Evolutionary conservation across 2,797 vertebrate species (phyloP).

Genomic region (Odontamblyopus rebecca): DNA sequence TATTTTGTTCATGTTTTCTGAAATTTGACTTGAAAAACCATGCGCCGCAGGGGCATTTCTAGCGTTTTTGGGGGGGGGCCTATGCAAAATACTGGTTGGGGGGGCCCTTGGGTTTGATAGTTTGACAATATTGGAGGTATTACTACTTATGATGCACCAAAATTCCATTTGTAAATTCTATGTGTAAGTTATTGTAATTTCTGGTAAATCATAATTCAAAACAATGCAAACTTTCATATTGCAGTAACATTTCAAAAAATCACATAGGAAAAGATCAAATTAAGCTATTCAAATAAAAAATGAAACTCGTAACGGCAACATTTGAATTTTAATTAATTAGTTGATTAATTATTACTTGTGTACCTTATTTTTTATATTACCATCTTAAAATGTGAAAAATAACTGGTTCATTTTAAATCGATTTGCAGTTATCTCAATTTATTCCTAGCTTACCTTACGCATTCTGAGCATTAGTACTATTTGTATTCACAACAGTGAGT

Average conservation of each 20-base stretch:
- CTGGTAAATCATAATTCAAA: background rate
- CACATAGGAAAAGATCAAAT: background rate
- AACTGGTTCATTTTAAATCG: too few species aligned
- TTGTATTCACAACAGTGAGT: too few species aligned
- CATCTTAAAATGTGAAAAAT: too few species aligned
- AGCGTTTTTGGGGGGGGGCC: background rate
- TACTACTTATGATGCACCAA: background rate
- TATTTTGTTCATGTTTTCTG: conserved; percentile 8
- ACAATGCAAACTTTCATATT: background rate
- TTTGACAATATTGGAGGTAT: background rate
- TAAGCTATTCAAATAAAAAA: background rate
- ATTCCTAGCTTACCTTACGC: too few species aligned
- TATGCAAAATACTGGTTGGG: background rate
- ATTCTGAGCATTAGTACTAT: too few species aligned
- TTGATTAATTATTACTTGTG: background rate
- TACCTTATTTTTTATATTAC: too few species aligned
- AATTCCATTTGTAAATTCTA: background rate
- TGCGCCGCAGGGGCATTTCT: background rate
- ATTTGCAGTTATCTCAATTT: too few species aligned
- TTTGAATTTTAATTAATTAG: background rate
- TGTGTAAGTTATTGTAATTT: background rate
- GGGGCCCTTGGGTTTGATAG: background rate
- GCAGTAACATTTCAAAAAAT: background rate
- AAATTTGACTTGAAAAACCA: conserved; percentile 18
- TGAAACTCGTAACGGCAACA: background rate